These are phyloP conservation scores for Andrena chrysosceles DNA, from an alignment of 2,888 invertebrate genomes.

Conservation along the genomic window DNA sequence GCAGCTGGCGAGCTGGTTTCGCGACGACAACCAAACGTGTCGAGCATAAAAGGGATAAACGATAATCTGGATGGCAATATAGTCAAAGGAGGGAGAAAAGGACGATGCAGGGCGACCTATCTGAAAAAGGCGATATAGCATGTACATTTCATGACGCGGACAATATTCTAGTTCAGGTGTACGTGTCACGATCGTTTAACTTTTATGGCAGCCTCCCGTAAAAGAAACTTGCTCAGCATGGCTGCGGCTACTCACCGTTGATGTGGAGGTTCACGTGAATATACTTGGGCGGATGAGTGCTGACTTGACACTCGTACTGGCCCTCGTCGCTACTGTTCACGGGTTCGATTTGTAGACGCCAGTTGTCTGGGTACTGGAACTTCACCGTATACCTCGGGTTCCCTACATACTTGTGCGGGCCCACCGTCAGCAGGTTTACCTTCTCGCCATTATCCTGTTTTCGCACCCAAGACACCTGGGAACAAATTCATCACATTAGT, in stretches of 20 bases:
- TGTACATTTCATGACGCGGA: not conserved
- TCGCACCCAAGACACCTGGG: slow-evolving; percentile 90
- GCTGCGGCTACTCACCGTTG: slow-evolving; percentile 81
- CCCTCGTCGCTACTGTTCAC: slow-evolving; percentile 86
- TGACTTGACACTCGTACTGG: slow-evolving; percentile 86
- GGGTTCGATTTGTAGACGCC: slow-evolving; percentile 86
- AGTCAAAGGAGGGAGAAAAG: not conserved
- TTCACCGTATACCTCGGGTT: slow-evolving; percentile 86
- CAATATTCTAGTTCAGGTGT: not conserved
- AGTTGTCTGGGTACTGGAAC: slow-evolving; percentile 86
- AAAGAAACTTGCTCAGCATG: slow-evolving; percentile 7
- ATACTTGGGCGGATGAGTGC: slow-evolving; percentile 86
- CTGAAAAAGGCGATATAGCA: not conserved
- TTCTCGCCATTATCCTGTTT: slow-evolving; percentile 88
- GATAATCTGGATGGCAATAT: not conserved
- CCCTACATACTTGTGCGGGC: slow-evolving; percentile 89
- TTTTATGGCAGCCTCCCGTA: slow-evolving; percentile 6
- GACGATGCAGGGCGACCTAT: not conserved
- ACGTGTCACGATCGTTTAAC: slow-evolving; percentile 1
- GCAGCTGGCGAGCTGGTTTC: no score
- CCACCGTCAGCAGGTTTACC: slow-evolving; percentile 89
- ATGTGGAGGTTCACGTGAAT: slow-evolving; percentile 85
- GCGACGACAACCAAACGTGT: not conserved
- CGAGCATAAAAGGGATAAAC: not conserved
- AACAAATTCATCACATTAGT: slow-evolving; percentile 12